phyloP scores from a whole-genome alignment of 2,113 vertebrate genomes.

The Paradoxurus hermaphroditus region DNA sequence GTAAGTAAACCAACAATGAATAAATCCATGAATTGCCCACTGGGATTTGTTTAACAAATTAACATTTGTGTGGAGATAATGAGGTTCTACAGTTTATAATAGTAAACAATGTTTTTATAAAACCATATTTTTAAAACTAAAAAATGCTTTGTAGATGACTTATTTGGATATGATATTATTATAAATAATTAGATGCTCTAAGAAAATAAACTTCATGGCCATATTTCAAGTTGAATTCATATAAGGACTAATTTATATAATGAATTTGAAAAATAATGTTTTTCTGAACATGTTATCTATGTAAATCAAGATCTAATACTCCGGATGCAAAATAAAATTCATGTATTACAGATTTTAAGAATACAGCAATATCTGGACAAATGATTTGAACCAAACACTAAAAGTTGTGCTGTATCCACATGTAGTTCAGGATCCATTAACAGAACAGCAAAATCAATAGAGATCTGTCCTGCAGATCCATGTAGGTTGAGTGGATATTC shows the following conservation, averaged over 20 bases:
- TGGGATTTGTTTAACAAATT: conserved; percentile 85
- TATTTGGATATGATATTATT: conserved; percentile 74
- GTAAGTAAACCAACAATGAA: conserved; percentile 83
- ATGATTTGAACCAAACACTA: background rate
- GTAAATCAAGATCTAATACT: background rate
- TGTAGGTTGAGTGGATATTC: background rate
- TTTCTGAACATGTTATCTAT: background rate
- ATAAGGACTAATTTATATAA: background rate
- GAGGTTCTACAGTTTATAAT: conserved; percentile 76
- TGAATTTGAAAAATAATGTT: background rate
- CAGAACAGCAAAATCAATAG: background rate
- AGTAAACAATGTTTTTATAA: conserved; percentile 72
- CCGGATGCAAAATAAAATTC: background rate
- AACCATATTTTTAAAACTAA: conserved; percentile 69
- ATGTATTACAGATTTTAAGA: background rate
- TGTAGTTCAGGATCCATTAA: background rate
- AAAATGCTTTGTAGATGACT: conserved; percentile 72
- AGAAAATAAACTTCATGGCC: conserved; percentile 46
- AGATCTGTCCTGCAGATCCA: background rate
- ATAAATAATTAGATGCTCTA: conserved; percentile 44
- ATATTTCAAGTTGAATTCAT: conserved; percentile 12
- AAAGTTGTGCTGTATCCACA: background rate
- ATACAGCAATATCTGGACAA: background rate
- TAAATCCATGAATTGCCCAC: conserved; percentile 78
- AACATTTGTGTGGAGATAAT: conserved; percentile 84